Base-by-base conservation (phyloP, 2,113 vertebrate species). In the Symphodus melops region DNA sequence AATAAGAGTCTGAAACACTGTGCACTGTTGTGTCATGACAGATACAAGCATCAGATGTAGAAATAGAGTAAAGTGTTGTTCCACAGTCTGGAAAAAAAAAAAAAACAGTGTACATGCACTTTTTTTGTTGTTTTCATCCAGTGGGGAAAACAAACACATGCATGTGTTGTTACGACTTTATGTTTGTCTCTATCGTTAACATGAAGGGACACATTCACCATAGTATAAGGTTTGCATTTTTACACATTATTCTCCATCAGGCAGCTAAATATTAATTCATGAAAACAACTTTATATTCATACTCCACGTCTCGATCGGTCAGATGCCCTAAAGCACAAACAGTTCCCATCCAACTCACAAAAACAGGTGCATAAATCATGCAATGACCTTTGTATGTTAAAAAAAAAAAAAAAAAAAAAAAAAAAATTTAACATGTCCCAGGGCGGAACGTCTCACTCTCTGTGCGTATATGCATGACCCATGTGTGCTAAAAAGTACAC, bases 361-460 rank as follows among this genome's bases (percentile, higher is more conserved):
- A 87, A 91, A 81, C 84, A 90, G 85, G 67, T 81, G 83, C 89
- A 91, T 90, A 91, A 91, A 92, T 91, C 88, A 88, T 21, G 60
- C 73, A 28, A 37, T 90, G 91, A 92, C 89, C 91, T 92, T 89
- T 90, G 13, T 58, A 54, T 59, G 68, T 19, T 48, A 46, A 75
- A 78, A 76, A 80, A 87, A 48, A 46, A 75, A 78, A 76, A 80
- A 87, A 69, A 59, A 71, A 78, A 76, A 80, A 84, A 69, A 60
- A 74, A 37, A 54, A 23, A 58, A 79, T 70, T 78, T 73, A 67
- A 25, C 72, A 56, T 66, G 76, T 87, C 76, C 79, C 65, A 52
- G 25, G 75, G 77, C 62, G 2, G 6, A 41, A 59, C 73, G 53
- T 80, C 23, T 57, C 14, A 19, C 4, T 39, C 42, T 42, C 56